phyloP scores from a whole-genome alignment of 2,113 vertebrate genomes.

The Piliocolobus tephrosceles region DNA sequence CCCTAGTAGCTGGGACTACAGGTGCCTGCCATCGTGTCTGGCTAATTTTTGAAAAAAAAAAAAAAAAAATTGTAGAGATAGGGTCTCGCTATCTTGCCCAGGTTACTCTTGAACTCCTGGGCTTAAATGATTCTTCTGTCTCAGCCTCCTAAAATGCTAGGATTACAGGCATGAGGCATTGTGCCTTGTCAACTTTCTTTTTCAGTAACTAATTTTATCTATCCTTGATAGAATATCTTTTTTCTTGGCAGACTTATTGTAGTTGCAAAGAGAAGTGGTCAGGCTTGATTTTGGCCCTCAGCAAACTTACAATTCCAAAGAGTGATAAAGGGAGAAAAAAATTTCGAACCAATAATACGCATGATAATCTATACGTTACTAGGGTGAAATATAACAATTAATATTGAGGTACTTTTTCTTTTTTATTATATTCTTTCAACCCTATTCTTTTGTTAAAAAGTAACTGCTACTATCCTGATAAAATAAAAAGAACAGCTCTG shows the following conservation, averaged over 20 bases:
- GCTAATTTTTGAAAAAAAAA: no score
- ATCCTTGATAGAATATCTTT: not conserved
- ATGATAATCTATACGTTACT: constrained; percentile 61
- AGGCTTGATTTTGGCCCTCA: not conserved
- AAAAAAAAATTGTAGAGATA: no score
- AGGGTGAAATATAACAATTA: constrained; percentile 76
- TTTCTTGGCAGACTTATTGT: not conserved
- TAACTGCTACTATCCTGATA: constrained; percentile 82
- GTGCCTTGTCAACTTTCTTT: no score
- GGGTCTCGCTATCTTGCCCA: no score
- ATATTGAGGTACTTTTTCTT: constrained; percentile 77
- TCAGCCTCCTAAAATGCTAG: no score
- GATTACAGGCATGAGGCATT: no score
- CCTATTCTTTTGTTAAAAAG: constrained; percentile 76
- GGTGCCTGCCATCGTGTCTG: no score
- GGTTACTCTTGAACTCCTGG: no score
- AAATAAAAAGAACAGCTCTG: constrained; percentile 83
- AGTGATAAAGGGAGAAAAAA: constrained; percentile 23
- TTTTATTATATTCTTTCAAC: constrained; percentile 78
- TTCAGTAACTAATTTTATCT: constrained; percentile 14
- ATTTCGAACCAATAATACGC: constrained; percentile 57
- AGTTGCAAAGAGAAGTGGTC: not conserved
- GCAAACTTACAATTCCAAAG: constrained; percentile 33
- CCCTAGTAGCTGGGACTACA: no score
- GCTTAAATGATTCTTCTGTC: no score